Evolutionary conservation across 35 echinoderm and acorn worm species (phyloP).

Genomic region (Lytechinus pictus): DNA sequence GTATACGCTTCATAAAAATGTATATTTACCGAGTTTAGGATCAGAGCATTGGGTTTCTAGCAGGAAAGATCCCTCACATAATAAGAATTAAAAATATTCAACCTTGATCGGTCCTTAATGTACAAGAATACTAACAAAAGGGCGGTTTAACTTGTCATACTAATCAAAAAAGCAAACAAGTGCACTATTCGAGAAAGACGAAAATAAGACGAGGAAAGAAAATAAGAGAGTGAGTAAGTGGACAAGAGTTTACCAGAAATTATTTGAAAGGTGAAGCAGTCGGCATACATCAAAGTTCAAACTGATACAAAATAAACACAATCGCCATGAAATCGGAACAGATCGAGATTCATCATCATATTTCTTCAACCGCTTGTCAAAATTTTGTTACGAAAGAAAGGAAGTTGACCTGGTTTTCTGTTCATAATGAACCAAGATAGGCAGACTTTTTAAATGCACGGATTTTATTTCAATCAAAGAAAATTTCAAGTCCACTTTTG

Average conservation of each 20-base stretch:
- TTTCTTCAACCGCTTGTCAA: neutral
- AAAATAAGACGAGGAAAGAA: neutral
- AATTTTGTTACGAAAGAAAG: constrained; percentile 3
- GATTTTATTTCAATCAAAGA: neutral
- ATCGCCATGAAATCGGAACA: constrained; percentile 38
- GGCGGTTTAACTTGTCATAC: constrained; percentile 37
- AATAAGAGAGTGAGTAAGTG: neutral
- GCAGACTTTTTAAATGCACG: neutral
- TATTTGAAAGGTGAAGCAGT: neutral
- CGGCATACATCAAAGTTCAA: constrained; percentile 42
- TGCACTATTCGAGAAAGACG: neutral
- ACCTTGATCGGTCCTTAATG: constrained; percentile 31
- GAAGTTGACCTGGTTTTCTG: constrained; percentile 25
- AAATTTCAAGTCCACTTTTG: no score
- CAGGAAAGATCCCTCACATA: constrained; percentile 25
- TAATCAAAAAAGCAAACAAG: constrained; percentile 38
- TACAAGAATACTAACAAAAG: constrained; percentile 41
- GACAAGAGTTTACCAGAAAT: constrained; percentile 15
- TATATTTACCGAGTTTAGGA: constrained; percentile 30
- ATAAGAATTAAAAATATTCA: constrained; percentile 32
- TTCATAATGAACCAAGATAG: neutral
- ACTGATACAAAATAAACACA: constrained; percentile 46
- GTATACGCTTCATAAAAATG: neutral
- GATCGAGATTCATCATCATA: constrained; percentile 44
- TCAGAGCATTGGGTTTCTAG: constrained; percentile 26